Conservation (phyloP, 1,140 invertebrate genomes). For the Aphelenchoides fujianensis region DNA sequence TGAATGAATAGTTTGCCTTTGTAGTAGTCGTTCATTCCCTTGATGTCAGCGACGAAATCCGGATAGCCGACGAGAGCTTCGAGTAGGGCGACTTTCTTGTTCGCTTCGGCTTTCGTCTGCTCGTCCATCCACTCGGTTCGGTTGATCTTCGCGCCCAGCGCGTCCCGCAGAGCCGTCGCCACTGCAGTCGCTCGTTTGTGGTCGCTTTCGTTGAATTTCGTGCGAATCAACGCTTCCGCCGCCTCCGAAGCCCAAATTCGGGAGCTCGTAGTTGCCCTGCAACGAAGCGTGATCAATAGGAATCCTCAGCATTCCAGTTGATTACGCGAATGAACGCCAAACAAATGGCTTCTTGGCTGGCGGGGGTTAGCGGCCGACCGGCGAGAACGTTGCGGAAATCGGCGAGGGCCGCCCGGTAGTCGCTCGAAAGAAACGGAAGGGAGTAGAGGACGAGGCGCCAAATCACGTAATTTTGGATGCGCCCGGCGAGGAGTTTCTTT, state of each 20-base stretch:
- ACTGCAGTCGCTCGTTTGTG: conserved; percentile 31
- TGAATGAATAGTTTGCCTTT: too few relatives aligned
- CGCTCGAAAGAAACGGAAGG: not conserved
- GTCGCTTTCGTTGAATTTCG: conserved; percentile 14
- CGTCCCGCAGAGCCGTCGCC: conserved; percentile 28
- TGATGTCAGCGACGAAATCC: conserved; percentile 37
- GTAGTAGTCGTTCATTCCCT: conserved; percentile 38
- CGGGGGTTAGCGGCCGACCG: too few relatives aligned
- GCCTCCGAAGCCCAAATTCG: not conserved
- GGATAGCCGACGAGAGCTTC: conserved; percentile 41
- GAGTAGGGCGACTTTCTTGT: conserved; percentile 38
- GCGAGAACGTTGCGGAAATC: too few relatives aligned
- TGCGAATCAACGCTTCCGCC: conserved; percentile 9
- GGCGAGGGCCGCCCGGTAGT: conserved; percentile 5
- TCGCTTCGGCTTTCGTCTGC: conserved; percentile 38
- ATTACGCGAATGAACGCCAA: too few relatives aligned
- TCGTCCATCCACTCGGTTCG: conserved; percentile 41
- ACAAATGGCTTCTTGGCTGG: too few relatives aligned
- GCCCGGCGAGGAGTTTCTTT: not conserved
- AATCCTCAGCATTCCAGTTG: too few relatives aligned
- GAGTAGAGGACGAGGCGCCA: conserved; percentile 7
- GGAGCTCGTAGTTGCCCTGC: conserved; percentile 14
- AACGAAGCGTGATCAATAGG: not conserved
- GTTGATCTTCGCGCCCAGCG: conserved; percentile 34
- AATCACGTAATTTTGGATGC: conserved; percentile 20